Conservation (phyloP, 2,797 vertebrate species). For the Liasis olivaceus region DNA sequence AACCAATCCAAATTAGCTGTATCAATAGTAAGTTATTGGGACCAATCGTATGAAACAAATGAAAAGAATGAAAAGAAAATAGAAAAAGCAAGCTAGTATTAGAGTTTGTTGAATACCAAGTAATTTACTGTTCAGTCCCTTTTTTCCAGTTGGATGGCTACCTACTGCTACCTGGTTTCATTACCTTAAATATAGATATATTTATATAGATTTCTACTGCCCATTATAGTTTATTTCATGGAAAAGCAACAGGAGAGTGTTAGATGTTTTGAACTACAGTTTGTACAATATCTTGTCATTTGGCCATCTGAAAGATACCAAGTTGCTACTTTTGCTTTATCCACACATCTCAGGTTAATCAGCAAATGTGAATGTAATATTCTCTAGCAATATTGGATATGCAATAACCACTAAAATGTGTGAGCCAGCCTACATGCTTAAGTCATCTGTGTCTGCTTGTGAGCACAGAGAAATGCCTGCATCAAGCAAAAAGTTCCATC, state of each 20-base stretch:
- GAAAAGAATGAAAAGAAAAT: neutral
- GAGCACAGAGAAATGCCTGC: neutral
- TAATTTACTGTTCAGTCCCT: neutral
- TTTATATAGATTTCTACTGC: neutral
- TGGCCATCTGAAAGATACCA: neutral
- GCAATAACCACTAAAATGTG: neutral
- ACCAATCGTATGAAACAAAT: neutral
- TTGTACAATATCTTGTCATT: neutral
- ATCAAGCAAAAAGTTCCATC: neutral
- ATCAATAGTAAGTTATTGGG: neutral
- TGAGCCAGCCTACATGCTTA: neutral
- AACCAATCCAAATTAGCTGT: neutral
- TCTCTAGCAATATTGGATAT: neutral
- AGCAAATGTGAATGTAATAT: neutral
- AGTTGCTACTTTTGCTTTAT: too few species aligned
- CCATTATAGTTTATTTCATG: neutral
- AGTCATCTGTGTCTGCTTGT: neutral
- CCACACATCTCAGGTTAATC: neutral
- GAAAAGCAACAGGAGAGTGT: neutral
- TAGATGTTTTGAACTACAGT: neutral
- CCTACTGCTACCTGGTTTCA: neutral
- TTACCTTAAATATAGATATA: neutral
- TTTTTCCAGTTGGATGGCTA: neutral
- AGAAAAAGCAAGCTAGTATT: neutral
- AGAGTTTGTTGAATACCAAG: neutral